Percentiles rank a stretch among this genome's conserved stretches.
These are phyloP conservation scores for Ifrita kowaldi DNA, from an alignment of 2,113 vertebrate genomes.

Conservation along the genomic window DNA sequence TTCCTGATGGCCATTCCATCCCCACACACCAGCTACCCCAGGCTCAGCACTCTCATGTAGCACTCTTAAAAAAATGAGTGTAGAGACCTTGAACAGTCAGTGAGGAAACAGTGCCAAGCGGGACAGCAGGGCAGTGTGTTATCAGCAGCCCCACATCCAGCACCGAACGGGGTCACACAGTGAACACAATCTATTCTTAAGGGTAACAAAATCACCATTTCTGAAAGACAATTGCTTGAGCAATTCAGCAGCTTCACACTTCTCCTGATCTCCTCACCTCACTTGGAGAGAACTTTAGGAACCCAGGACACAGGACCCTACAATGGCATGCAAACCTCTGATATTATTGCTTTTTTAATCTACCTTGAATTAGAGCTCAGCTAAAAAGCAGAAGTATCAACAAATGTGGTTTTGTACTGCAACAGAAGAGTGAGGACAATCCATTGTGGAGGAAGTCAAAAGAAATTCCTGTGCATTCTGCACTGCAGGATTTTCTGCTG, in stretches of 20 bases:
- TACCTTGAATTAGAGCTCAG: not conserved
- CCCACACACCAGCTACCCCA: not conserved
- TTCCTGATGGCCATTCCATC: fast-evolving
- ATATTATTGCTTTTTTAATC: not conserved
- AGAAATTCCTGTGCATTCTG: not conserved
- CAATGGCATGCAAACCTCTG: not conserved
- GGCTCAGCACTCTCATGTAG: not conserved
- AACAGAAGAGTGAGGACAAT: not conserved
- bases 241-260: not conserved
- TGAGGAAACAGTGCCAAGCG: not conserved
- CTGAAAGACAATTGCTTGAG: fast-evolving
- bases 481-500: not conserved
- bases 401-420: not conserved
- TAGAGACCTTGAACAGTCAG: not conserved
- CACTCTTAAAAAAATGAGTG: not conserved
- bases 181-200: not conserved
- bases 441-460: not conserved
- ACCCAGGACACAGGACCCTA: not conserved
- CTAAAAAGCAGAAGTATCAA: not conserved
- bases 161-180: not conserved
- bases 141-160: not conserved
- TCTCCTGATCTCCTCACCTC: not conserved
- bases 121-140: not conserved
- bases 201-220: not conserved
- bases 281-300: not conserved